Evolutionary conservation across 2,888 invertebrate genomes (phyloP), one percentile per base, ranked within the genome.

Genomic region (Boloria selene): DNA sequence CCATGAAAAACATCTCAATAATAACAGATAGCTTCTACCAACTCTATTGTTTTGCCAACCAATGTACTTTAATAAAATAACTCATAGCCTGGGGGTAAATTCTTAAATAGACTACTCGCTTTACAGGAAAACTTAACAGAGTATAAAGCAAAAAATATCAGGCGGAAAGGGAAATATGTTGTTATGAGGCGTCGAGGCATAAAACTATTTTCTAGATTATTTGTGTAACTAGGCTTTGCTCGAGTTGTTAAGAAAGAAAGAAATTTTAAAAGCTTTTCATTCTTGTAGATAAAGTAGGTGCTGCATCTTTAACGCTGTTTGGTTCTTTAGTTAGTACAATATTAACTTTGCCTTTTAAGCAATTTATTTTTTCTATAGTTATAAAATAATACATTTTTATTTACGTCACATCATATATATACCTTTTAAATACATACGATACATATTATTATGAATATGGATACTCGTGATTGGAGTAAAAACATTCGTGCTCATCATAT

Each of bases 181-280:
- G 81, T 78, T 83, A 81, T 79, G 77, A 79, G 76, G 79, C 79
- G 77, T 71, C 73, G 74, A 74, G 75, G 74, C 75, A 76, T 77
- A 74, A 78, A 84, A 83, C 81, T 81, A 79, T 81, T 81, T 81
- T 74, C 75, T 77, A 75, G 76, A 81, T 82, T 82, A 84, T 84
- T 83, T 83, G 77, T 80, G 77, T 81, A 81, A 82, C 81, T 78
- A 79, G 79, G 77, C 80, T 80, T 73, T 38, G 31, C 70, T 73
- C 73, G 76, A 74, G 78, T 80, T 79, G 78, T 79, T 79, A 77
- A 77, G 77, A 79, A 83, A 80, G 75, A 82, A 84, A 80, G 78
- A 78, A 77, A 78, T 78, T 84, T 81, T 83, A 80, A 82, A 83
- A 81, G 81, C 81, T 81, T 80, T 80, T 77, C 73, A 77, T 78